These are phyloP conservation scores for Mobula hypostoma DNA, from an alignment of 2,113 vertebrate genomes.

Conservation along the genomic window DNA sequence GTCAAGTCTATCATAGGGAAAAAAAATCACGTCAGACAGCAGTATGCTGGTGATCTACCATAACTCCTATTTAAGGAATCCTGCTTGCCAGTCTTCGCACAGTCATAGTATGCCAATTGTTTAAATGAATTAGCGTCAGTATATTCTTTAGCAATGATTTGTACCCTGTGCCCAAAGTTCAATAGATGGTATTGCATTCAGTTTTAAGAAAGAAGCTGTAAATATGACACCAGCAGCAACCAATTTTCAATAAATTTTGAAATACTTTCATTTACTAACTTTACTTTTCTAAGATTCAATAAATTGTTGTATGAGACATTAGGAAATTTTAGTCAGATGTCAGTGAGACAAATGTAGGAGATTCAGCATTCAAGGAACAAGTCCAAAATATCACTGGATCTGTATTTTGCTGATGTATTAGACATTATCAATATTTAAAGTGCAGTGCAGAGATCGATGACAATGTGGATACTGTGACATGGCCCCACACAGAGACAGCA, in stretches of 20 bases:
- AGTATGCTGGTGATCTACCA: conserved; percentile 71
- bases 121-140: conserved; percentile 56
- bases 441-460: background rate
- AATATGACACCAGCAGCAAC: background rate
- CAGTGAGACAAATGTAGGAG: background rate
- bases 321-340: background rate
- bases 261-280: background rate
- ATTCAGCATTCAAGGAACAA: background rate
- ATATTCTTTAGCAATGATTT: conserved; percentile 48
- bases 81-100: conserved; percentile 56
- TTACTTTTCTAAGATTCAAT: background rate
- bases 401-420: background rate
- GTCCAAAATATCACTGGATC: background rate
- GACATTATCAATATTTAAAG: background rate
- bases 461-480: background rate
- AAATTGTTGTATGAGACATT: background rate
- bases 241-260: background rate
- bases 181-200: conserved; percentile 18
- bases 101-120: conserved; percentile 44
- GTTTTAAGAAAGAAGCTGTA: background rate
- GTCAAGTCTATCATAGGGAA: conserved; percentile 80
- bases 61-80: conserved; percentile 53
- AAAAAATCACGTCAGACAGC: conserved; percentile 59
- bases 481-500: background rate
- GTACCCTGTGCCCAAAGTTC: conserved; percentile 45